Percentiles rank a stretch among this genome's conserved stretches.
Evolutionary conservation across 1,140 invertebrate species (phyloP).

Genomic region (Whitmania pigra): DNA sequence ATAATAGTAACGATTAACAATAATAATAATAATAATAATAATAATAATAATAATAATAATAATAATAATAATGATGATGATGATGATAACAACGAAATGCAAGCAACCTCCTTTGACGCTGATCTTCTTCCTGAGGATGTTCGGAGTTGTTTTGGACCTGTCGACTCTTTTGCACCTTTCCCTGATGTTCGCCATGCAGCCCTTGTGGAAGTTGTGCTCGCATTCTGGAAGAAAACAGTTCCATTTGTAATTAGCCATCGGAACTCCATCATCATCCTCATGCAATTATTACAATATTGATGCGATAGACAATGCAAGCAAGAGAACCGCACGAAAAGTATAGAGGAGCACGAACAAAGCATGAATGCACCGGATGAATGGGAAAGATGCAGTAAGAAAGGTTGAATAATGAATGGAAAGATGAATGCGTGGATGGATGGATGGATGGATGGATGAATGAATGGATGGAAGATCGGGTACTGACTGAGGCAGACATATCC

Average conservation of each 20-base stretch:
- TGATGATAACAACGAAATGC: not conserved
- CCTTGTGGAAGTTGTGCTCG: constrained; percentile 9
- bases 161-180: not conserved
- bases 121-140: constrained; percentile 13
- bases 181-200: not conserved
- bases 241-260: not conserved
- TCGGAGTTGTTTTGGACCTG: not conserved
- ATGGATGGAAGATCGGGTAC: constrained; percentile 25
- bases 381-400: too few relatives aligned
- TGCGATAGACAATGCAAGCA: too few relatives aligned
- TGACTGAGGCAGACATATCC: constrained; percentile 77
- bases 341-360: too few relatives aligned
- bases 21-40: not conserved
- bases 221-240: not conserved
- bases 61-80: too few relatives aligned
- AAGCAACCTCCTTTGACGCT: not conserved
- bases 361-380: too few relatives aligned
- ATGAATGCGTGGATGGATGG: too few relatives aligned
- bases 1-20: not conserved
- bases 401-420: too few relatives aligned
- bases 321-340: too few relatives aligned
- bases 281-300: not conserved
- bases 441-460: too few relatives aligned
- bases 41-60: too few relatives aligned
- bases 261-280: not conserved